Evolutionary conservation across 2,797 vertebrate species (phyloP).

Genomic region (Arctocebus calabarensis): DNA sequence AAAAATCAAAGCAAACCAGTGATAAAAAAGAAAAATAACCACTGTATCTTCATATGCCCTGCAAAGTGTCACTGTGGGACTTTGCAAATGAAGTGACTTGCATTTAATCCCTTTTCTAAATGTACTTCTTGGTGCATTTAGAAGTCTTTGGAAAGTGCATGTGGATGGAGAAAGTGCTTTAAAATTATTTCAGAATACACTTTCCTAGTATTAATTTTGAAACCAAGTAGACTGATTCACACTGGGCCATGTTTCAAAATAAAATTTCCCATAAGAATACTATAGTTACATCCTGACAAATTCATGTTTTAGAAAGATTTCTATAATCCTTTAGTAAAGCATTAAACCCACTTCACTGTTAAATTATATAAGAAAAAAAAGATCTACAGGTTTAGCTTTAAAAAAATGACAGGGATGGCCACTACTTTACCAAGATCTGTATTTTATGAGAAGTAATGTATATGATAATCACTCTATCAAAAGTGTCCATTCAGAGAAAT

Average conservation of each 20-base stretch:
- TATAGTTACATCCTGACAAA: constrained; percentile 54
- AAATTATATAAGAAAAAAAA: neutral
- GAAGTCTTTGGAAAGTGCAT: constrained; percentile 15
- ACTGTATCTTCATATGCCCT: neutral
- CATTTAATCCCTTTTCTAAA: constrained; percentile 49
- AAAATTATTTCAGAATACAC: constrained; percentile 13
- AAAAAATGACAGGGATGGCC: constrained; percentile 47
- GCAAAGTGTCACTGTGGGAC: neutral
- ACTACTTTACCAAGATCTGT: constrained; percentile 67
- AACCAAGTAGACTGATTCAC: constrained; percentile 26
- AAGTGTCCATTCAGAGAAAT: constrained; percentile 71
- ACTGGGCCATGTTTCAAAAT: constrained; percentile 63
- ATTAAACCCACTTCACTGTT: constrained; percentile 68
- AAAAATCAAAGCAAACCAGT: constrained; percentile 41
- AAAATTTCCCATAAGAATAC: constrained; percentile 69
- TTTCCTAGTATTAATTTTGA: constrained; percentile 42
- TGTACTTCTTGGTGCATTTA: neutral
- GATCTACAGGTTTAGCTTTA: constrained; percentile 46
- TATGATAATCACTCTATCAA: constrained; percentile 55
- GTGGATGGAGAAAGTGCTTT: neutral
- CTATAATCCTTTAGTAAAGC: constrained; percentile 76
- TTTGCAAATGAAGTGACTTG: constrained; percentile 14
- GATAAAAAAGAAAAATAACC: constrained; percentile 47
- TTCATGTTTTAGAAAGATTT: constrained; percentile 70
- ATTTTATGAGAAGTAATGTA: neutral